phyloP scores from a whole-genome alignment of 2,113 vertebrate genomes.

The Lynx canadensis region DNA sequence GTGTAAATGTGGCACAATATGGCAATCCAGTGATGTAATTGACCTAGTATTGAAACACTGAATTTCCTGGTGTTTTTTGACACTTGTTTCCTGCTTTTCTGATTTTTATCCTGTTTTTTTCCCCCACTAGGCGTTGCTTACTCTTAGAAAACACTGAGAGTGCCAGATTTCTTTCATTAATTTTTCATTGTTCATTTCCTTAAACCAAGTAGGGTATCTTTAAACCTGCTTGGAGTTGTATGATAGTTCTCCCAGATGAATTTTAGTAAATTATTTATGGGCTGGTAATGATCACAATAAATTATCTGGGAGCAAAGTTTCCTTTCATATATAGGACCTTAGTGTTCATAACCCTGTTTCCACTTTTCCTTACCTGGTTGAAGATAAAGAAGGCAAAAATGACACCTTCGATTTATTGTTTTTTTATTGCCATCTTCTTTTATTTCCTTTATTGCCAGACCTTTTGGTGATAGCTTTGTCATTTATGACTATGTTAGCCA shows the following conservation, averaged over 20 bases:
- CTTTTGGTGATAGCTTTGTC: background rate
- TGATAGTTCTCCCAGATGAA: conserved; percentile 24
- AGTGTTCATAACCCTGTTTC: background rate
- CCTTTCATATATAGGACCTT: background rate
- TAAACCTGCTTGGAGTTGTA: background rate
- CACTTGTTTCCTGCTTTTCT: conserved; percentile 24
- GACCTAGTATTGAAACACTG: background rate
- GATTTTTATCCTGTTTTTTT: background rate
- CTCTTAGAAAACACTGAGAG: background rate
- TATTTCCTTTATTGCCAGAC: background rate
- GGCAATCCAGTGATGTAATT: background rate
- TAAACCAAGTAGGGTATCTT: conserved; percentile 16
- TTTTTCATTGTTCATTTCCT: conserved; percentile 33
- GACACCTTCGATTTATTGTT: background rate
- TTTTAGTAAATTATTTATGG: conserved; percentile 39
- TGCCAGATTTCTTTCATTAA: background rate
- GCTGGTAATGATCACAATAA: conserved; percentile 7
- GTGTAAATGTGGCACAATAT: background rate
- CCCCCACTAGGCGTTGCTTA: background rate
- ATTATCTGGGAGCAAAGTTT: background rate
- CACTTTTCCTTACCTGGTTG: background rate
- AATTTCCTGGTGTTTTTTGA: background rate
- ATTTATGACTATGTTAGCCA: background rate
- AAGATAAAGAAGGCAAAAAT: conserved; percentile 19
- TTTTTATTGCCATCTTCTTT: conserved; percentile 27